Evolutionary conservation across 2,888 invertebrate genomes (phyloP), one percentile per base, ranked within the genome.

Genomic region (Capitulum mitella): DNA sequence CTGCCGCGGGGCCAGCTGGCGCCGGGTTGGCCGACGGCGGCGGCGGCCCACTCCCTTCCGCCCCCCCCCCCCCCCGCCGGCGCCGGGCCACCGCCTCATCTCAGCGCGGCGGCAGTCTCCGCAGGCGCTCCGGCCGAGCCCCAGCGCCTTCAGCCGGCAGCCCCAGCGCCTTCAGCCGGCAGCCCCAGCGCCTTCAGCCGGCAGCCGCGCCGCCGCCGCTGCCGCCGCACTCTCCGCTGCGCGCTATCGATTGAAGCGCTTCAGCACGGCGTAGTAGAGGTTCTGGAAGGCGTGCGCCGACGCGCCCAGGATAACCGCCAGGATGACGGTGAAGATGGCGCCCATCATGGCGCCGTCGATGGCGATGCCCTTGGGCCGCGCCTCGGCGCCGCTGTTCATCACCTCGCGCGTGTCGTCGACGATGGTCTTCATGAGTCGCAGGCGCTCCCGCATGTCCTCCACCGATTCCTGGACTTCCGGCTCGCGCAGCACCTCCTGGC

Each of bases 201-300:
- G n/a, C 43, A 5, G 43, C 43, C 43, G 43, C 43, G 43, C 43
- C 43, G 43, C 43, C 6, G 12, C 12, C 43, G 43, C 43, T 12
- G 6, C 43, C 43, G 43, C 43, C 43, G 43, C 43, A 43, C 12
- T 43, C 43, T 43, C 6, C 43, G 43, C 12, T 43, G 6, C 43
- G 51, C 19, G 19, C 19, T 64, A 40, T 8, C 70, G 40, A 1
- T 5, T 26, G 70, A 70, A 40, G 34, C 46, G 43, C 32, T 76
- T 81, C 82, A 34, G 80, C 82, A 37, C 80, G 81, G 48, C 80
- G 82, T 22, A 81, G 82, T 80, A 80, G 46, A 80, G 79, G 64
- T 80, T 80, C 64, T 80, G 78, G 78, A 79, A 80, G 34, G 80
- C 80, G 75, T 79, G 77, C 32, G 64, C 78, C 12, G 78, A 74